phyloP scores from a whole-genome alignment of 2,113 vertebrate genomes.

The Xiphophorus hellerii region DNA sequence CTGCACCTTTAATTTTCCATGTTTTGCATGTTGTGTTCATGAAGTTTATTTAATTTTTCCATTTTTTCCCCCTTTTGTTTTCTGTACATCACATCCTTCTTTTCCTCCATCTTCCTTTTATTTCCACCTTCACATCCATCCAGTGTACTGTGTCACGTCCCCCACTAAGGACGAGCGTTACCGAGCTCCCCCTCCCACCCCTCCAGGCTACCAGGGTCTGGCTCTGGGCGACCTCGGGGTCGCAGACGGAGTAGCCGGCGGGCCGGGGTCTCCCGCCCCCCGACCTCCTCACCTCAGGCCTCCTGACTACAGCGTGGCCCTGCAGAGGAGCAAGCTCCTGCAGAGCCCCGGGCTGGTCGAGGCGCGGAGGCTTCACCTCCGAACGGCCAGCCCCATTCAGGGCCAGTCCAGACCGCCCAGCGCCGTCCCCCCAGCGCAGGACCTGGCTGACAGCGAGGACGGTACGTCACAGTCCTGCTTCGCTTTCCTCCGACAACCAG shows the following conservation, averaged over 20 bases:
- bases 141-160: conserved; percentile 98
- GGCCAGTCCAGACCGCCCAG: conserved; percentile 71
- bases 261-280: conserved; percentile 58
- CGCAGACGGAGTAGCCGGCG: conserved; percentile 76
- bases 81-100: background rate
- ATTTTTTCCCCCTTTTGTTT: conserved; percentile 73
- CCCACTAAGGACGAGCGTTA: conserved; percentile 95
- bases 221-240: conserved; percentile 88
- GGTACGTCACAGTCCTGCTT: conserved; percentile 77
- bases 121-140: conserved; percentile 72
- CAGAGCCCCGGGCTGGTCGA: conserved; percentile 82
- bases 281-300: conserved; percentile 90
- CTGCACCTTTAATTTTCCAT: conserved; percentile 42
- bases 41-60: conserved; percentile 80
- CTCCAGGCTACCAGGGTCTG: conserved; percentile 97
- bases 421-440: conserved; percentile 58
- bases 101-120: conserved; percentile 75
- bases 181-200: conserved; percentile 95
- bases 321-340: conserved; percentile 96
- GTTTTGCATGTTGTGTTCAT: conserved; percentile 50
- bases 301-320: conserved; percentile 96
- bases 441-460: conserved; percentile 89
- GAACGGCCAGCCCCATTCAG: conserved; percentile 65
- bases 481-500: too few relatives aligned
- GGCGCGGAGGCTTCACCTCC: conserved; percentile 74